These are phyloP conservation scores for Sylvilagus bachmani DNA, from an alignment of 2,113 vertebrate species.

Conservation along the genomic window DNA sequence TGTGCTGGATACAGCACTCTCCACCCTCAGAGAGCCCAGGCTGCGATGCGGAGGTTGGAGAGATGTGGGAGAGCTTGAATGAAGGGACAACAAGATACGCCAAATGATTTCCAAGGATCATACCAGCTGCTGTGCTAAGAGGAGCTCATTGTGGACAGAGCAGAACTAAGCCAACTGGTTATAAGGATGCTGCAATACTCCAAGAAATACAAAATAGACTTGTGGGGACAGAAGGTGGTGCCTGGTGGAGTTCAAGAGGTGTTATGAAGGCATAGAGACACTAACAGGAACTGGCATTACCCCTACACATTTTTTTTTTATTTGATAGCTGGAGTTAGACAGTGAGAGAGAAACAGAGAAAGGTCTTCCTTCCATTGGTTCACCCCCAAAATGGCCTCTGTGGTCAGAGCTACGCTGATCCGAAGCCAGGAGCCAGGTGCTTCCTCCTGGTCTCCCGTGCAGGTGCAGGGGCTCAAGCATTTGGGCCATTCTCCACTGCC, in stretches of 20 bases:
- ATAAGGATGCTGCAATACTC: background rate
- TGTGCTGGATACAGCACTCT: background rate
- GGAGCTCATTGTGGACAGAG: background rate
- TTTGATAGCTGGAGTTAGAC: no score
- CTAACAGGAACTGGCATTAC: background rate
- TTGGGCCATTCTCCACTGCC: no score
- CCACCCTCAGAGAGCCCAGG: background rate
- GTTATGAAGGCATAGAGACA: background rate
- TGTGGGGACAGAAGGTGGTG: background rate
- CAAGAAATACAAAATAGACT: background rate
- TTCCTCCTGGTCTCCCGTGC: no score
- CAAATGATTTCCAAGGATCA: slow-evolving; percentile 5
- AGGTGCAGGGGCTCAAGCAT: no score
- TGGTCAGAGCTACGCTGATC: no score
- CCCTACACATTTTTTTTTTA: background rate
- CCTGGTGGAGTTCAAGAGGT: background rate
- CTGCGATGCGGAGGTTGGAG: background rate
- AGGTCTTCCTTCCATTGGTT: no score
- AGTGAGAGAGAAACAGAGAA: no score
- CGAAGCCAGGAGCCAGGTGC: no score
- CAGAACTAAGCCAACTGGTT: background rate
- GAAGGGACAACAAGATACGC: background rate
- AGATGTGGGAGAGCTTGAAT: background rate
- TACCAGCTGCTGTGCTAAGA: slow-evolving; percentile 7
- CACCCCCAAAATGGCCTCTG: no score